These are phyloP conservation scores for Tetranychus cinnabarinus DNA, from an alignment of 1,140 invertebrate species.

Conservation along the genomic window DNA sequence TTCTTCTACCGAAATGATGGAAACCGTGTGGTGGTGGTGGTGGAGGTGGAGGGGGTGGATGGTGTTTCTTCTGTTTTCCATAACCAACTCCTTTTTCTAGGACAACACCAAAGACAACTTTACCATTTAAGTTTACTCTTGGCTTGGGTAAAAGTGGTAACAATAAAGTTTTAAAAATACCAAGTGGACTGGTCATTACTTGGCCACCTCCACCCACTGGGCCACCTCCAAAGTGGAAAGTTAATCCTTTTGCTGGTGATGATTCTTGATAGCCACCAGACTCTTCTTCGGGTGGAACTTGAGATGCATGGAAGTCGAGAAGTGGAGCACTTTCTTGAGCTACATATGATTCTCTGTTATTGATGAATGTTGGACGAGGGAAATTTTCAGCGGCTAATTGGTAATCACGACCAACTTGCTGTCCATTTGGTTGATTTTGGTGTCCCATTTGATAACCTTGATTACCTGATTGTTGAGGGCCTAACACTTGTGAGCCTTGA, in stretches of 20 bases:
- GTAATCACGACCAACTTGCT: too few relatives aligned
- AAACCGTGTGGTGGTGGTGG: too few relatives aligned
- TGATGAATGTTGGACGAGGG: neutral
- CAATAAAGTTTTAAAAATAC: slow-evolving; percentile 14
- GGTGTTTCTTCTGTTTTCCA: slow-evolving; percentile 5
- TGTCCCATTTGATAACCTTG: neutral
- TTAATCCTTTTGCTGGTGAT: slow-evolving; percentile 1
- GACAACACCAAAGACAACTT: slow-evolving; percentile 16
- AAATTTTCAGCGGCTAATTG: neutral
- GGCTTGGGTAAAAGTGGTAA: slow-evolving; percentile 15
- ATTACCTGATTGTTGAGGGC: neutral
- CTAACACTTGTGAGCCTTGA: neutral
- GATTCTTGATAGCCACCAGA: neutral
- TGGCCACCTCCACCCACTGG: slow-evolving; percentile 10
- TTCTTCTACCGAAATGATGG: too few relatives aligned
- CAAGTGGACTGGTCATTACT: slow-evolving; percentile 11
- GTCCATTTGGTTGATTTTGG: neutral
- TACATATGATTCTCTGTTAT: neutral
- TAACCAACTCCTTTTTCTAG: slow-evolving; percentile 15
- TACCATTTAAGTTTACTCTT: slow-evolving; percentile 14
- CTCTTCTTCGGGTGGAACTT: neutral
- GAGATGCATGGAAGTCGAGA: neutral
- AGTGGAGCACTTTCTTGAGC: neutral
- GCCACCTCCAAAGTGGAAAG: slow-evolving; percentile 7
- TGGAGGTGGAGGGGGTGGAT: neutral